These are phyloP conservation scores for Ischnura elegans DNA, from an alignment of 2,888 invertebrate species.

Conservation along the genomic window DNA sequence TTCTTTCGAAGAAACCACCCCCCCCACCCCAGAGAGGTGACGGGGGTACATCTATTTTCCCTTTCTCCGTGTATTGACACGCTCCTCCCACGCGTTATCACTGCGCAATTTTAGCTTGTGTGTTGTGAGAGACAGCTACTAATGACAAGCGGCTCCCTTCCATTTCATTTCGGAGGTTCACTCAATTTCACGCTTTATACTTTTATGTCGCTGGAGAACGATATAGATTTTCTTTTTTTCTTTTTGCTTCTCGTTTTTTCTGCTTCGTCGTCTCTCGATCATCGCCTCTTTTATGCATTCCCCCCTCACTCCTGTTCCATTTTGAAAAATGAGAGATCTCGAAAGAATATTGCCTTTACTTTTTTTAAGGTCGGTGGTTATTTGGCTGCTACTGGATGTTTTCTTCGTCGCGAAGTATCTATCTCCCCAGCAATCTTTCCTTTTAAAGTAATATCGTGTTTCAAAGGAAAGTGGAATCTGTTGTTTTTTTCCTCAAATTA, in stretches of 20 bases:
- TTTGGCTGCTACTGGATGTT: background rate
- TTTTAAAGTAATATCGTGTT: background rate
- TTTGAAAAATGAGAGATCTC: background rate
- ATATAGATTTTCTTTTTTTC: background rate
- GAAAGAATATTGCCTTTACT: background rate
- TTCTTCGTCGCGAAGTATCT: conserved; percentile 1
- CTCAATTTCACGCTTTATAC: conserved; percentile 29
- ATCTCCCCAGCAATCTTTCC: background rate
- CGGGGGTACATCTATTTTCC: background rate
- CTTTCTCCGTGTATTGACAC: background rate
- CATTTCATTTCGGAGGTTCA: background rate
- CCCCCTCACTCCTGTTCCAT: background rate
- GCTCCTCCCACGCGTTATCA: background rate
- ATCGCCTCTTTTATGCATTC: background rate
- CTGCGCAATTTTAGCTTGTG: background rate
- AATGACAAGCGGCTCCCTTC: background rate
- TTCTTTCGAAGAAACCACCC: no score
- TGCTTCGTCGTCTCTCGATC: no score
- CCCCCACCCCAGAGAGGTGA: background rate
- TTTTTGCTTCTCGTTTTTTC: background rate
- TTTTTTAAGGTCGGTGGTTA: background rate
- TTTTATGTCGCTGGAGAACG: background rate
- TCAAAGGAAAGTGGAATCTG: background rate
- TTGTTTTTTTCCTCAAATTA: background rate
- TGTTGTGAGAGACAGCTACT: conserved; percentile 13